Percentiles rank a stretch among this genome's conserved stretches.
Conservation (phyloP, 2,113 vertebrate genomes). For the Tauraco erythrolophus region DNA sequence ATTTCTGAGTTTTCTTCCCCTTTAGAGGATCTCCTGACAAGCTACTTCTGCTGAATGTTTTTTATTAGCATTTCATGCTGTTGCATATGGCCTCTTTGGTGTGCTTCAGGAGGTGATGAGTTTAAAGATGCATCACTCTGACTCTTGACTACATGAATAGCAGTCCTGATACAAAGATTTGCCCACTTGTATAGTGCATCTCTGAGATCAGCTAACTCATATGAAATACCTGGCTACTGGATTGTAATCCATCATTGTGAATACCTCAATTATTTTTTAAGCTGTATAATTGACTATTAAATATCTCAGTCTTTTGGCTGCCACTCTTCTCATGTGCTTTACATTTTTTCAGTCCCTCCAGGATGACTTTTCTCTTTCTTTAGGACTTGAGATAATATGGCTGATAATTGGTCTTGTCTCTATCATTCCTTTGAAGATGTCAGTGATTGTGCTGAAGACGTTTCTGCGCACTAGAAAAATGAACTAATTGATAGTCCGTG, state of each 20-base stretch:
- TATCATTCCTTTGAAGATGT: neutral
- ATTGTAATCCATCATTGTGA: neutral
- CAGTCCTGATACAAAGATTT: neutral
- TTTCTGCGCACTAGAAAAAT: neutral
- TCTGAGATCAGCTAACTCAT: neutral
- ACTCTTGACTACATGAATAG: neutral
- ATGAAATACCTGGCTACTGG: neutral
- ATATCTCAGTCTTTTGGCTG: neutral
- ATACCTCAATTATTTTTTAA: neutral
- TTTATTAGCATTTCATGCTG: neutral
- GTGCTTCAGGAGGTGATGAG: neutral
- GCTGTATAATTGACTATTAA: neutral
- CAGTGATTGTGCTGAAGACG: neutral
- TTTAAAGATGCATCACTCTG: neutral
- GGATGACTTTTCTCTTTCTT: neutral
- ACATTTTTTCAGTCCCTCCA: neutral
- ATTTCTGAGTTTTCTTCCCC: neutral
- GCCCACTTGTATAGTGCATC: neutral
- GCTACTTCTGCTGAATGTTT: neutral
- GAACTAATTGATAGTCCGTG: accelerated
- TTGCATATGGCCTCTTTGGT: neutral
- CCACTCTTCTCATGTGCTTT: neutral
- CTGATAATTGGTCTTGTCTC: neutral
- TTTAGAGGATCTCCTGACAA: neutral
- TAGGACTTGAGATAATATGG: neutral